Evolutionary conservation across 35 echinoderm and acorn worm genomes (phyloP).

Genomic region (Diadema setosum): DNA sequence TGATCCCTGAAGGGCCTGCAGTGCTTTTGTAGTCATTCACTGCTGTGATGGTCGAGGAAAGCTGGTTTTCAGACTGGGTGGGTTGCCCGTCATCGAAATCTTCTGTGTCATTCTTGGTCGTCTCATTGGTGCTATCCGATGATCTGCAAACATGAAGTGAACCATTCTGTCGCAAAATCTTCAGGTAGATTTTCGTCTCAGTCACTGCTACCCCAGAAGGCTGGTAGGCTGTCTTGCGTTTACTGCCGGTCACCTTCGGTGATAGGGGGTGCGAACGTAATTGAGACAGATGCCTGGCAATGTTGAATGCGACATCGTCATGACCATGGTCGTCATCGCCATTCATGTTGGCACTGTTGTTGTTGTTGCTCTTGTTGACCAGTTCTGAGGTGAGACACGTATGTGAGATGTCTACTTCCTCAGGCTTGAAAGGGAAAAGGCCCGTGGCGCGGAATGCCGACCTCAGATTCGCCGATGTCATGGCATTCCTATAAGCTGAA

Average conservation of each 20-base stretch:
- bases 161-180: neutral
- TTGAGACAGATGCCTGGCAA: neutral
- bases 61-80: too few relatives aligned
- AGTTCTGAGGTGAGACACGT: neutral
- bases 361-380: neutral
- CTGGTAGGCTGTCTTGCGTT: neutral
- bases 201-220: neutral
- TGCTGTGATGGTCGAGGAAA: neutral
- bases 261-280: neutral
- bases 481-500: neutral
- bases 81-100: too few relatives aligned
- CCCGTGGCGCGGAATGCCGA: neutral
- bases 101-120: too few relatives aligned
- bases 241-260: neutral
- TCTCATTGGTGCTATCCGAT: too few relatives aligned
- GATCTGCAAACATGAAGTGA: neutral
- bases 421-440: neutral
- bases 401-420: neutral
- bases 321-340: too few relatives aligned
- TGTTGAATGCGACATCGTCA: neutral
- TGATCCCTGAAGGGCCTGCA: neutral
- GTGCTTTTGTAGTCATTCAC: neutral
- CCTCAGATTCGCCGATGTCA: neutral
- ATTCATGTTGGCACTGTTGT: neutral
- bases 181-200: neutral